Percentiles rank a stretch among this genome's conserved stretches.
phyloP scores from a whole-genome alignment of 1,140 invertebrate species.

The Brachionus asplanchnoidis region DNA sequence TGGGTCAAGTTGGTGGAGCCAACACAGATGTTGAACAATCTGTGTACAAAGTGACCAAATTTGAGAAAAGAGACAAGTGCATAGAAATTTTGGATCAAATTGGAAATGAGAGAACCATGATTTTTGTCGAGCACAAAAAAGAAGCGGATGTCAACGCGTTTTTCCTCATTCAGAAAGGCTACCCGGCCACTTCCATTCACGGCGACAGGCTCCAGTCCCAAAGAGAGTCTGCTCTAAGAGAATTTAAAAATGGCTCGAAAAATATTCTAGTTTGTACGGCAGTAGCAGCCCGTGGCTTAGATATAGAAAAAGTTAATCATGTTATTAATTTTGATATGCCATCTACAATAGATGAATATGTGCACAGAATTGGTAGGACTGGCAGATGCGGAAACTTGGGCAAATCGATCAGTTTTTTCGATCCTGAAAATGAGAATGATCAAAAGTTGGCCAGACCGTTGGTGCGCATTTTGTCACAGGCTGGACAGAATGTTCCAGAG shows the following conservation, averaged over 20 bases:
- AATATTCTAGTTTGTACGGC: constrained; percentile 74
- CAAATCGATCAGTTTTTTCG: constrained; percentile 79
- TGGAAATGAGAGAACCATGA: constrained; percentile 65
- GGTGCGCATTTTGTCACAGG: neutral
- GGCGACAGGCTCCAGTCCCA: constrained; percentile 77
- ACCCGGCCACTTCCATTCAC: constrained; percentile 64
- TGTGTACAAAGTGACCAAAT: neutral
- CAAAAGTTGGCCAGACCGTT: neutral
- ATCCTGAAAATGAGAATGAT: constrained; percentile 32
- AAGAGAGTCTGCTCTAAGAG: constrained; percentile 75
- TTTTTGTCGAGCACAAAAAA: constrained; percentile 84
- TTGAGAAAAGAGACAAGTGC: constrained; percentile 37
- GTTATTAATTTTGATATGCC: constrained; percentile 90
- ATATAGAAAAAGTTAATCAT: constrained; percentile 74
- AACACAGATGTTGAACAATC: constrained; percentile 79
- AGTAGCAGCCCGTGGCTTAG: constrained; percentile 79
- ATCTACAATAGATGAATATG: constrained; percentile 77
- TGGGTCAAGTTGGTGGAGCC: constrained; percentile 79
- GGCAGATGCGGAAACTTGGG: constrained; percentile 86
- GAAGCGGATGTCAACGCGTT: constrained; percentile 75
- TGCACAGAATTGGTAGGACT: constrained; percentile 88
- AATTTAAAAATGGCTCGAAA: constrained; percentile 65
- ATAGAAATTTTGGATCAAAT: constrained; percentile 37
- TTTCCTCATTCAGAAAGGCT: constrained; percentile 61
- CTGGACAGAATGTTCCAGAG: constrained; percentile 26